Percentiles rank a stretch among this genome's conserved stretches.
Conservation (phyloP, 2,888 invertebrate genomes). For the Pyrgus malvae region DNA sequence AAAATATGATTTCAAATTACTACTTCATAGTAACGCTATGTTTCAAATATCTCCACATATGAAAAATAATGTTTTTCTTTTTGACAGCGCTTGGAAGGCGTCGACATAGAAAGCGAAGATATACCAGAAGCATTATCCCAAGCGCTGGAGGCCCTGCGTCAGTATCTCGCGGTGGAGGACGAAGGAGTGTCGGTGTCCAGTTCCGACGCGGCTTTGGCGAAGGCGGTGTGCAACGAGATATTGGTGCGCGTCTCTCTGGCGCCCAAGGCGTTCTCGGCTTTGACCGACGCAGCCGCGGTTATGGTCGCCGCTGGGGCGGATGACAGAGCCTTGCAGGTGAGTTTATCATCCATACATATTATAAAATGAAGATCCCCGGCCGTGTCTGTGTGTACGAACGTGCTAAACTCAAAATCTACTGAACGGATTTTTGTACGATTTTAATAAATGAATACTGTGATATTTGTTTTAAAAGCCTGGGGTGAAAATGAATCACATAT, state of each 20-base stretch:
- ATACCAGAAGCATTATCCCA: conserved; percentile 62
- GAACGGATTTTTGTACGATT: too few species aligned
- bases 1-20: too few species aligned
- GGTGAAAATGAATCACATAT: too few species aligned
- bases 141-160: conserved; percentile 62
- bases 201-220: conserved; percentile 52
- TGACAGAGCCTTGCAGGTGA: conserved; percentile 63
- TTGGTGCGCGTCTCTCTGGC: conserved; percentile 62
- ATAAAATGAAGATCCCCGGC: too few species aligned
- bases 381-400: too few species aligned
- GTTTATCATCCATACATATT: not conserved
- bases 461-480: too few species aligned
- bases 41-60: too few species aligned
- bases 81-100: conserved; percentile 62
- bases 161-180: conserved; percentile 51
- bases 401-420: too few species aligned
- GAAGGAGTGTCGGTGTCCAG: conserved; percentile 35
- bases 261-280: conserved; percentile 65
- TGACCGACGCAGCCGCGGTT: conserved; percentile 84
- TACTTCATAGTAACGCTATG: too few species aligned
- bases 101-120: conserved; percentile 67
- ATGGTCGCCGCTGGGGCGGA: conserved; percentile 60
- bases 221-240: conserved; percentile 60
- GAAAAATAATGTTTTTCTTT: not conserved
- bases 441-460: too few species aligned